Conservation (phyloP, 2,797 vertebrate genomes). For the Lutjanus campechanus region DNA sequence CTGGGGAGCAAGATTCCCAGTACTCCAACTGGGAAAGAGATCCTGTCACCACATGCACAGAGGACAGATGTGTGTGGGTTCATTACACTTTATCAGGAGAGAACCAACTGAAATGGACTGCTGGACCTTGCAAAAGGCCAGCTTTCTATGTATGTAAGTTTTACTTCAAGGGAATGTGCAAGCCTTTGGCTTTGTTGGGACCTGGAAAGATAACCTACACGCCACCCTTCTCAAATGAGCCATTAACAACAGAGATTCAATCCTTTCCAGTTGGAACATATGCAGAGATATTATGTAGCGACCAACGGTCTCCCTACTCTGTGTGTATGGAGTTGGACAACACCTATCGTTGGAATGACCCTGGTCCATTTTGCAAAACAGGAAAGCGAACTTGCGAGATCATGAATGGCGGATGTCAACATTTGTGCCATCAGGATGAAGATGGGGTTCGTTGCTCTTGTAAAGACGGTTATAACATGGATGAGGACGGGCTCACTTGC, state of each 20-base stretch:
- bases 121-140: conserved; percentile 58
- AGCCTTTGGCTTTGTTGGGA: conserved; percentile 68
- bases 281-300: conserved; percentile 66
- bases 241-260: conserved; percentile 55
- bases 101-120: conserved; percentile 73
- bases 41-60: conserved; percentile 77
- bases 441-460: conserved; percentile 71
- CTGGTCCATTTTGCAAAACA: conserved; percentile 74
- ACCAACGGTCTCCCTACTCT: not conserved
- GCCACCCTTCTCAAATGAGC: conserved; percentile 68
- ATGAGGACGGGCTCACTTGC: conserved; percentile 72
- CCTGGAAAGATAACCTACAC: conserved; percentile 74
- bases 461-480: conserved; percentile 71
- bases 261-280: conserved; percentile 76
- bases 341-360: conserved; percentile 64
- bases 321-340: conserved; percentile 22
- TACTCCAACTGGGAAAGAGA: conserved; percentile 83
- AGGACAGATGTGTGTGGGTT: conserved; percentile 78
- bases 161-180: conserved; percentile 83
- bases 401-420: conserved; percentile 80
- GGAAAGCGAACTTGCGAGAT: conserved; percentile 55
- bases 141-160: conserved; percentile 80
- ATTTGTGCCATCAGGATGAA: conserved; percentile 63
- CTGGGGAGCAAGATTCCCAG: conserved; percentile 58
- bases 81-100: conserved; percentile 21